phyloP scores from a whole-genome alignment of 2,888 invertebrate genomes.

The Drosophila macrospina region DNA sequence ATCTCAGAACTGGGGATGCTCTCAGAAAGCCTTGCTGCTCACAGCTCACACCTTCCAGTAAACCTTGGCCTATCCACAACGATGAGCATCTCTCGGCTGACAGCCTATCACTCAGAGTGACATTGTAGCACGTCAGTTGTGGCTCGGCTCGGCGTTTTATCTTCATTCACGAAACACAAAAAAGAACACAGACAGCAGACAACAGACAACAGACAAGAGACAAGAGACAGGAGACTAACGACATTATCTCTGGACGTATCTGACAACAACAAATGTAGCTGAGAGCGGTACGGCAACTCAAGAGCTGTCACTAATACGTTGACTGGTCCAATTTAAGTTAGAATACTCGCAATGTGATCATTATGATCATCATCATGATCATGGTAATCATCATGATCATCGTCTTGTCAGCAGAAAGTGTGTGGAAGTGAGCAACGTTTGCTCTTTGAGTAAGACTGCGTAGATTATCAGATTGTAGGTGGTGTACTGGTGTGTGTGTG shows the following conservation, averaged over 20 bases:
- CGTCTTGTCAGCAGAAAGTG: constrained; percentile 1
- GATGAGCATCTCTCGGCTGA: constrained; percentile 19
- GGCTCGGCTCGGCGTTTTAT: constrained; percentile 61
- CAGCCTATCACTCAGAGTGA: constrained; percentile 53
- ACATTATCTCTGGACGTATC: constrained; percentile 61
- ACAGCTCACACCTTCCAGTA: constrained; percentile 31
- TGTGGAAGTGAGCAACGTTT: constrained; percentile 28
- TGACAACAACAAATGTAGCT: constrained; percentile 24
- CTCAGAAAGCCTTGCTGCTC: constrained; percentile 1
- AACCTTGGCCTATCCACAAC: constrained; percentile 64
- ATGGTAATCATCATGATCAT: constrained; percentile 32
- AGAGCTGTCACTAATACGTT: constrained; percentile 63
- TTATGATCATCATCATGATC: constrained; percentile 35
- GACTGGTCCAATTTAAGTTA: constrained; percentile 69
- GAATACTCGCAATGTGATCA: constrained; percentile 43
- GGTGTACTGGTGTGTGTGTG: not conserved
- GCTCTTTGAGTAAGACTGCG: constrained; percentile 34
- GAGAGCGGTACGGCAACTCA: constrained; percentile 36
- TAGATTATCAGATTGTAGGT: constrained; percentile 35
- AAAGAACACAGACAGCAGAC: not conserved
- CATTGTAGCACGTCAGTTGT: constrained; percentile 70
- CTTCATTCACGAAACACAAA: constrained; percentile 57
- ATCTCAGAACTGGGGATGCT: no score
- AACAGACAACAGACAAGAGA: no score
- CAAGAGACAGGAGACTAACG: constrained; percentile 24